Evolutionary conservation across 2,113 vertebrate genomes (phyloP), one percentile per base, ranked within the genome.

Genomic region (Sinocyclocheilus anophthalmus): DNA sequence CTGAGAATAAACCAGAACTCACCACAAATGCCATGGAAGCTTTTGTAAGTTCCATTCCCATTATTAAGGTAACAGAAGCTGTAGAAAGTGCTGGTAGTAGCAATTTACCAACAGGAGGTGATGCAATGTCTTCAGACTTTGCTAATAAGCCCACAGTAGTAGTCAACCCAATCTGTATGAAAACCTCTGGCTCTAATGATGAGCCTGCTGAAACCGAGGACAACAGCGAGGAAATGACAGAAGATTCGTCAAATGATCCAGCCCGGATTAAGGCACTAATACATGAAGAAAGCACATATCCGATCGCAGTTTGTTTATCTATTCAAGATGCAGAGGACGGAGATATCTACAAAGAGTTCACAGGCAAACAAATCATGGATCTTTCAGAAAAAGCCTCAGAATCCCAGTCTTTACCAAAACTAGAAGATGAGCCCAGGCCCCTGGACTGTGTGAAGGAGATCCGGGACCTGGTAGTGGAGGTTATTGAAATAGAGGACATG

Each of bases 401-500:
- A 50, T 30, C 61, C 14, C 42, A 45, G 0, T 48, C 5, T 24
- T n/a, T 59, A 85, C 90, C 26, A 83, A 81, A 3, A 72, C 82
- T 0, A 80, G 75, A 1, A 85, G 84, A 84, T 76, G 85, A 85
- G 5, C 37, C n/a, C 18, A 84, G 0, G 9, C 33, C 93, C 3
- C 83, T 39, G 10, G 94, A 92, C 88, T 91, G 88, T 81, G 37
- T 95, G 87, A 92, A 88, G 87, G 90, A 89, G 85, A 94, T 94
- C 89, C 90, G 92, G 0, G 88, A 94, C 33, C 92, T 95, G 82
- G 91, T 94, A 86, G 78, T 76, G 86, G 94, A 94, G 76, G 93
- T 94, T 83, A 89, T 92, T 5, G 92, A 94, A 83, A 89, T 94
- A 86, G 89, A 92, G 90, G 91, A 94, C 77, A 65, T 91, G 61